Conservation (phyloP, 1,140 invertebrate species). For the Bacillus rossius region DNA sequence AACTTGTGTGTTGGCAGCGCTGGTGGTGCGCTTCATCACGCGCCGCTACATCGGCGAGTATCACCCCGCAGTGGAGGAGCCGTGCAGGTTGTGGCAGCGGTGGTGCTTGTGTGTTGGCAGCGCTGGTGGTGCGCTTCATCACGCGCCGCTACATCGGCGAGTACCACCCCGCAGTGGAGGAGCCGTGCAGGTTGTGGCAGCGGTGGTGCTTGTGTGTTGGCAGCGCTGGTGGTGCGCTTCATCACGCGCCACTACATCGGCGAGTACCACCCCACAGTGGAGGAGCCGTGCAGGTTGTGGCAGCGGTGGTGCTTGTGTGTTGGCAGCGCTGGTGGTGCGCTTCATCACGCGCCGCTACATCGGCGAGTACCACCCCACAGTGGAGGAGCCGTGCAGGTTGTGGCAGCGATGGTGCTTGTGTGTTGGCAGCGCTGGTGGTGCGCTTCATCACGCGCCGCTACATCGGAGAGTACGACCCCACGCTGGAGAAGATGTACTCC, state of each 20-base stretch:
- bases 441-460: slow-evolving; percentile 74
- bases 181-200: no score
- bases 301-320: slow-evolving; percentile 4
- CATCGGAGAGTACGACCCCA: slow-evolving; percentile 79
- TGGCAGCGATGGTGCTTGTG: slow-evolving; percentile 1
- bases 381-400: slow-evolving; percentile 77
- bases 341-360: slow-evolving; percentile 78
- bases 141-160: slow-evolving; percentile 75
- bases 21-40: slow-evolving; percentile 76
- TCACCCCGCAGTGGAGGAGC: slow-evolving; percentile 69
- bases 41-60: slow-evolving; percentile 77
- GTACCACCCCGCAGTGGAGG: slow-evolving; percentile 72
- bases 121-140: slow-evolving; percentile 72
- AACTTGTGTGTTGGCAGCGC: slow-evolving; percentile 59
- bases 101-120: no score
- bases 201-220: no score
- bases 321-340: slow-evolving; percentile 69
- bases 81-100: no score
- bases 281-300: no score
- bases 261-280: slow-evolving; percentile 73
- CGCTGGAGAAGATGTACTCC: slow-evolving; percentile 69
- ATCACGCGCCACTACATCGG: slow-evolving; percentile 74
- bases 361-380: slow-evolving; percentile 73
- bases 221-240: slow-evolving; percentile 73
- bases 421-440: slow-evolving; percentile 64